Conservation (phyloP, 2,797 vertebrate species). For the Astyanax mexicanus region DNA sequence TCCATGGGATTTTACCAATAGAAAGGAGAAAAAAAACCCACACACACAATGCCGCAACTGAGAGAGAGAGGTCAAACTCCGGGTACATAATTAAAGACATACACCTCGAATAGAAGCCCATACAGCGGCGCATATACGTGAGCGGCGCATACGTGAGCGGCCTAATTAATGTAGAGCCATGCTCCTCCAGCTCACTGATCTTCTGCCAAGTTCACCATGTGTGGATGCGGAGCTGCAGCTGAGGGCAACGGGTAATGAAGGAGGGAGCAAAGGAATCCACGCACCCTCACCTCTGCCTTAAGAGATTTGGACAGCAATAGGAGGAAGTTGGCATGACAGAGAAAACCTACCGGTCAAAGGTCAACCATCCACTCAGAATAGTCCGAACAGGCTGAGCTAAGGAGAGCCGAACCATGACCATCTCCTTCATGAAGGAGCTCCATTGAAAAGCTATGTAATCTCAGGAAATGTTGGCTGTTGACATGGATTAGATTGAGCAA, state of each 20-base stretch:
- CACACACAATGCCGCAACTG: too few relatives aligned
- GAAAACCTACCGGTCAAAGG: conserved; percentile 52
- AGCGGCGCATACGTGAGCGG: conserved; percentile 49
- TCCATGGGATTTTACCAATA: conserved; percentile 50
- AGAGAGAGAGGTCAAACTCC: conserved; percentile 62
- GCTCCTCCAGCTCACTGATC: conserved; percentile 63
- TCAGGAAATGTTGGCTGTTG: conserved; percentile 15
- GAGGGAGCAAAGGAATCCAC: conserved; percentile 48
- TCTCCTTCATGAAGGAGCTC: not conserved
- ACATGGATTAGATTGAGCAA: conserved; percentile 47
- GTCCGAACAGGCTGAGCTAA: conserved; percentile 31
- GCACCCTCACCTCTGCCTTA: conserved; percentile 56
- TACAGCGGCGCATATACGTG: too few relatives aligned
- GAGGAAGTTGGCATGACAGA: conserved; percentile 55
- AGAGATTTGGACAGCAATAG: conserved; percentile 63
- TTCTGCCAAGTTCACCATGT: conserved; percentile 65
- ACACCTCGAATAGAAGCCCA: conserved; percentile 47
- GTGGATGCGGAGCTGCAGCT: conserved; percentile 64
- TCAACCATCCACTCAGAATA: conserved; percentile 52
- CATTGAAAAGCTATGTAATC: not conserved
- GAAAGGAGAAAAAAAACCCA: conserved; percentile 49
- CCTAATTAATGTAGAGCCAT: conserved; percentile 69
- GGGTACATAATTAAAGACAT: conserved; percentile 66
- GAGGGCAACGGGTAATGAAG: conserved; percentile 66
- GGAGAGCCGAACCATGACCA: conserved; percentile 36